phyloP scores from a whole-genome alignment of 2,797 vertebrate species.

The Anas flavirostris region DNA sequence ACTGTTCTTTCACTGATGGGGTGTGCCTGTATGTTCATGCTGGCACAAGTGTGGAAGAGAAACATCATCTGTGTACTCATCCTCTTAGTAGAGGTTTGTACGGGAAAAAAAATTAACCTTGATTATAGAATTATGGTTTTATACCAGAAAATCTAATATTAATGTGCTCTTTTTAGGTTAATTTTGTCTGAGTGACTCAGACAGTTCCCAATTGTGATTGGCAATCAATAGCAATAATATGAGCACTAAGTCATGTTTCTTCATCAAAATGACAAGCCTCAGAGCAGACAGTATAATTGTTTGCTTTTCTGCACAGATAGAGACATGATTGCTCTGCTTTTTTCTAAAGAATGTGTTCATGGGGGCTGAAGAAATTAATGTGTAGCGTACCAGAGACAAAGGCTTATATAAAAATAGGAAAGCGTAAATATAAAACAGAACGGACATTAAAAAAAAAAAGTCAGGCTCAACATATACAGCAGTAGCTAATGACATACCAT shows the following conservation, averaged over 20 bases:
- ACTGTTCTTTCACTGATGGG: neutral
- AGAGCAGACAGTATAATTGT: constrained; percentile 55
- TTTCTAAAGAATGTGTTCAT: neutral
- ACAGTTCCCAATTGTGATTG: constrained; percentile 49
- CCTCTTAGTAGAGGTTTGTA: neutral
- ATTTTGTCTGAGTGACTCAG: constrained; percentile 61
- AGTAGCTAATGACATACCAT: neutral
- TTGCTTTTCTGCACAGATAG: constrained; percentile 53
- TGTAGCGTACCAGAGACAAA: neutral
- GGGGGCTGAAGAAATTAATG: neutral
- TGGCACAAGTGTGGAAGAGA: neutral
- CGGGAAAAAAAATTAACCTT: neutral
- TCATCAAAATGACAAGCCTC: constrained; percentile 43
- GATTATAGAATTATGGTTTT: constrained; percentile 6
- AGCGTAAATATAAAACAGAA: neutral
- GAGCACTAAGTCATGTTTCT: constrained; percentile 65
- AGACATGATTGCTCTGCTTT: constrained; percentile 1
- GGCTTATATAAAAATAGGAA: neutral
- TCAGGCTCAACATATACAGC: neutral
- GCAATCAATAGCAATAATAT: constrained; percentile 53
- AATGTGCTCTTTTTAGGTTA: constrained; percentile 51
- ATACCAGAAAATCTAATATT: constrained; percentile 23
- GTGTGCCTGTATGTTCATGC: rapidly evolving
- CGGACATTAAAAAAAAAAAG: neutral
- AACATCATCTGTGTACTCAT: neutral